These are phyloP conservation scores for Misgurnus anguillicaudatus DNA, from an alignment of 2,113 vertebrate species.

Conservation along the genomic window DNA sequence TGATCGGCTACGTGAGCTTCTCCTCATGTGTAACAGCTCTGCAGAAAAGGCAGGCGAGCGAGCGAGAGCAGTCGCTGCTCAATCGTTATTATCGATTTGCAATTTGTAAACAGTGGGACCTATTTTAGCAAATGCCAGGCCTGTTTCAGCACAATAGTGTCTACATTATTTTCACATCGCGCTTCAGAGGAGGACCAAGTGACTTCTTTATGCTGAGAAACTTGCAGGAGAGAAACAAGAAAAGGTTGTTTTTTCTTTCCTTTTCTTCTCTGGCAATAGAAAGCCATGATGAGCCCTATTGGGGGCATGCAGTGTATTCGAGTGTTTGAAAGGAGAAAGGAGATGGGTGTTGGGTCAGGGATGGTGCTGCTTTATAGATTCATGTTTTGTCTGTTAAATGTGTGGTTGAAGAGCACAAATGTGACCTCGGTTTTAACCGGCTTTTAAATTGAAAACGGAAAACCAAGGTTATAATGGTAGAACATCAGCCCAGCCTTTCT, in stretches of 20 bases:
- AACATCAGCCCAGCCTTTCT: background rate
- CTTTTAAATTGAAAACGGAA: background rate
- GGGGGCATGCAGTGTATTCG: conserved; percentile 17
- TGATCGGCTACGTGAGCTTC: conserved; percentile 23
- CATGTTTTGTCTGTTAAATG: conserved; percentile 20
- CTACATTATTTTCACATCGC: conserved; percentile 50
- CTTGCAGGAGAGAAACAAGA: conserved; percentile 27
- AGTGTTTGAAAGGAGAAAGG: conserved; percentile 48
- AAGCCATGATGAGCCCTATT: conserved; percentile 3
- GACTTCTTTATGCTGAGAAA: conserved; percentile 35
- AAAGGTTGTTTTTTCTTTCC: conserved; percentile 21
- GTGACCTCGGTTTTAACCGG: background rate
- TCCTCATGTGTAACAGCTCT: conserved; percentile 14
- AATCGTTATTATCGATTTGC: conserved; percentile 67
- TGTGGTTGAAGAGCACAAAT: conserved; percentile 5
- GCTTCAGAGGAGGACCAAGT: conserved; percentile 29
- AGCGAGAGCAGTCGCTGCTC: conserved; percentile 37
- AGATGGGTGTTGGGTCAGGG: conserved; percentile 37
- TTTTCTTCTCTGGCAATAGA: conserved; percentile 31
- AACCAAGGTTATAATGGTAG: background rate
- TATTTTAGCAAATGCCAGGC: conserved; percentile 61
- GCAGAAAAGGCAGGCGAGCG: conserved; percentile 25
- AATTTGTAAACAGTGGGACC: conserved; percentile 63
- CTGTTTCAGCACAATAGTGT: conserved; percentile 56
- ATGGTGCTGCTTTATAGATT: conserved; percentile 37